Base-by-base conservation (phyloP, 2,888 invertebrate species). In the Odontothrips loti region DNA sequence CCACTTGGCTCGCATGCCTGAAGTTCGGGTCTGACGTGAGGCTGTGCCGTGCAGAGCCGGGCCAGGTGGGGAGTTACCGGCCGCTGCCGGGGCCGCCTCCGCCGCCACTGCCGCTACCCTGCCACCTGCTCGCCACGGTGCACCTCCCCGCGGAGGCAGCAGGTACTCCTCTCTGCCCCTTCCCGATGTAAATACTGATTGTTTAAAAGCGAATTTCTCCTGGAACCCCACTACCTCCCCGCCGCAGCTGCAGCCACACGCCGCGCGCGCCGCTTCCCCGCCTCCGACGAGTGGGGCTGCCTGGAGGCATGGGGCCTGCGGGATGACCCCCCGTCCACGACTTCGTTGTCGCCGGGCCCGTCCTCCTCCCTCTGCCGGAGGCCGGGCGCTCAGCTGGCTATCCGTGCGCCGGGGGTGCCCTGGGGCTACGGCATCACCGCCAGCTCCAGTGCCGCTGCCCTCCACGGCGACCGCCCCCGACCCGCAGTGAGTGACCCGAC, bases 41-140 rank as follows among this genome's bases (percentile, higher is more conserved):
- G 34, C 34, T 6, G 34, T 43, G 34, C 34, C 34, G 34, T n/a
- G n/a, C 34, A 43, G 34, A 43, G 34, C 58, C 58, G 58, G 58
- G 27, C 27, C 63, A 17, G 63, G 68, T 11, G 68, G 68, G n/a
- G 68, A n/a, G 68, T 9, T 68, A 23, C n/a, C n/a, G 23, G 1
- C 68, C 68, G 68, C 23, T 15, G 9, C 68, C 68, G 68, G 11
- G 17, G 20, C 63, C 63, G 68, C 68, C 23, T 2, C 23, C 68
- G 6, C 68, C 63, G 9, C 63, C 68, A 10, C 68, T 75, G 68
- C 68, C 23, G 27, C 68, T 75, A 27, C 68, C 68, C 23, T 75
- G 68, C 68, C 23, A n/a, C 23, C 68, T 75, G 27, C 68, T 75
- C 68, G 68, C 68, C 68, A 27, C 68, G 1, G 68, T 75, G 68